Evolutionary conservation across 2,113 vertebrate genomes (phyloP).

Genomic region (Aegithalos caudatus): DNA sequence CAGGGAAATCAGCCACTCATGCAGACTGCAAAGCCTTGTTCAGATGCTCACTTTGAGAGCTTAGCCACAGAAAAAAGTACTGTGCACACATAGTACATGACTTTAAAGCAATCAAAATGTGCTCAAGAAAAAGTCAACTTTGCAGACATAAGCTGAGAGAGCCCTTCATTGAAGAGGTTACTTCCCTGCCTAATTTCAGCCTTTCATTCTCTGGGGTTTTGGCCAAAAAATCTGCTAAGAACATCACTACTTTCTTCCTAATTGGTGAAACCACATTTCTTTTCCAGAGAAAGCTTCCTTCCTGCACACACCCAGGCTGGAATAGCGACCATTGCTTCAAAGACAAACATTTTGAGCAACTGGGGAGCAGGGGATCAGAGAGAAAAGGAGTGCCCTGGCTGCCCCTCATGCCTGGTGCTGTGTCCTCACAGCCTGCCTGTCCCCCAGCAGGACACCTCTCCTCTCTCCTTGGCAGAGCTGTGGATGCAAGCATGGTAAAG

Average conservation of each 20-base stretch:
- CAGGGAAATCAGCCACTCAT: neutral
- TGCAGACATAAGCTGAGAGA: neutral
- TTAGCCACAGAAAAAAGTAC: constrained; percentile 11
- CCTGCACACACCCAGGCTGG: neutral
- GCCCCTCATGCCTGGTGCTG: rapidly evolving
- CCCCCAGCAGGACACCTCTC: neutral
- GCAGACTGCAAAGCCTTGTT: constrained; percentile 7
- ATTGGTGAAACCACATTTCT: neutral
- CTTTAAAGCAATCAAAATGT: constrained; percentile 19
- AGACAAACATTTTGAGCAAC: neutral
- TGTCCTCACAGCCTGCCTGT: neutral
- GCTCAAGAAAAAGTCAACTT: constrained; percentile 5
- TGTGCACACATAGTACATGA: neutral
- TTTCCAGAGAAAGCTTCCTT: neutral
- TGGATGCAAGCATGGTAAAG: neutral
- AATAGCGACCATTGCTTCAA: neutral
- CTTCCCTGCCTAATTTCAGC: neutral
- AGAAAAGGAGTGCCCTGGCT: neutral
- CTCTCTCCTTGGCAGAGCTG: neutral
- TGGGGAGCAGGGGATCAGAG: neutral
- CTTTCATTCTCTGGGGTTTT: neutral
- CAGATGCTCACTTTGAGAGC: constrained; percentile 3
- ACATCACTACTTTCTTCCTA: neutral
- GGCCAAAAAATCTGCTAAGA: neutral
- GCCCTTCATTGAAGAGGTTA: neutral